Conservation (phyloP, 2,113 vertebrate species). For the Centropus bengalensis region DNA sequence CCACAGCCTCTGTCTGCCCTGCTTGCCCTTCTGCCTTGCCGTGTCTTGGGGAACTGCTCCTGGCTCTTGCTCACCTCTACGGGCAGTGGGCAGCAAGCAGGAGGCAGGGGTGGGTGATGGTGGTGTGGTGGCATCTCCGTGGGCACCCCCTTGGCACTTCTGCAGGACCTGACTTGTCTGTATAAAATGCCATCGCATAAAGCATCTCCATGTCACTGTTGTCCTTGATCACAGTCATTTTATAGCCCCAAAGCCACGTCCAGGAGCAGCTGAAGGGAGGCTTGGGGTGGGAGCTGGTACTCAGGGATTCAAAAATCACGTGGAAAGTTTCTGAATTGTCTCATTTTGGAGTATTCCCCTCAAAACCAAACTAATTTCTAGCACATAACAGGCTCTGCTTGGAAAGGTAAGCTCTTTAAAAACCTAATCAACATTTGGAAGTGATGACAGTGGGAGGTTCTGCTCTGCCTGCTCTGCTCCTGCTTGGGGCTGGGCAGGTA, state of each 20-base stretch:
- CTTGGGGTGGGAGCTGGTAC: background rate
- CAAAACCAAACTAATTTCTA: rapidly evolving
- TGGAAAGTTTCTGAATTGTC: background rate
- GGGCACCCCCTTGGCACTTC: rapidly evolving
- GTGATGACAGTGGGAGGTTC: background rate
- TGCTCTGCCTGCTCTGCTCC: background rate
- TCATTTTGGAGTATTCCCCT: background rate
- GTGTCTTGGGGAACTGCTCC: rapidly evolving
- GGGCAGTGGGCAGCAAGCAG: background rate
- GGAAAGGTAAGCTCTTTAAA: background rate
- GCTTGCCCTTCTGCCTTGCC: background rate
- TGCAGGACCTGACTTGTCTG: rapidly evolving
- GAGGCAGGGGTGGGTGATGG: background rate
- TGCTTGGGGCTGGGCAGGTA: background rate
- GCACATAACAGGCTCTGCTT: background rate
- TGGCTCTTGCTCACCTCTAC: rapidly evolving
- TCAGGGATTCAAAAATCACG: background rate
- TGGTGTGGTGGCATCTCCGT: rapidly evolving
- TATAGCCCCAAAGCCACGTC: rapidly evolving
- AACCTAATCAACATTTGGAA: background rate
- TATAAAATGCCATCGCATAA: rapidly evolving
- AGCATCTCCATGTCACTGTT: background rate
- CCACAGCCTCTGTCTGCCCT: background rate
- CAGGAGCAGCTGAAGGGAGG: background rate
- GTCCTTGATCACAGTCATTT: rapidly evolving